These are phyloP conservation scores for Pachypanchax playfairii DNA, from an alignment of 2,113 vertebrate species.

Conservation along the genomic window DNA sequence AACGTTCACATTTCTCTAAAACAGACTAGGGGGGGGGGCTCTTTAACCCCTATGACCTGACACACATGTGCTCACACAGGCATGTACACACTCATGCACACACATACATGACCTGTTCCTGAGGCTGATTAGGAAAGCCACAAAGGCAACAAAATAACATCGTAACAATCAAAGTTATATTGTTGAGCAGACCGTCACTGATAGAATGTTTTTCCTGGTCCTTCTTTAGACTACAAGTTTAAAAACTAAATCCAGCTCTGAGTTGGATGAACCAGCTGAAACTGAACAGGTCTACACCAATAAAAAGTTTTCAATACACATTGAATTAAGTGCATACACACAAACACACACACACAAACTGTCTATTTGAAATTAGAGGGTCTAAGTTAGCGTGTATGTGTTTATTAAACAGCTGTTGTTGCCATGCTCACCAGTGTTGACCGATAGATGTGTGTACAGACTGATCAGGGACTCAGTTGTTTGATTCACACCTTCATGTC, in stretches of 20 bases:
- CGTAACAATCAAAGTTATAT: no score
- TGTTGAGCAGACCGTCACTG: no score
- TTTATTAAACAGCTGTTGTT: background rate
- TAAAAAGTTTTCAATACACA: background rate
- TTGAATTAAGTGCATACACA: slow-evolving; percentile 1
- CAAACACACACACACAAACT: slow-evolving; percentile 10
- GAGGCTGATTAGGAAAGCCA: no score
- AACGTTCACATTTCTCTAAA: no score
- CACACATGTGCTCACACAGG: background rate
- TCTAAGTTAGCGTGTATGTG: slow-evolving; percentile 26
- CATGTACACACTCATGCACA: slow-evolving; percentile 4
- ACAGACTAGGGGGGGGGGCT: slow-evolving; percentile 16
- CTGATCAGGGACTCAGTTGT: slow-evolving; percentile 28
- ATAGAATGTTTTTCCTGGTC: no score
- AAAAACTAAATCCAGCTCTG: no score
- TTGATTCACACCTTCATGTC: slow-evolving; percentile 3
- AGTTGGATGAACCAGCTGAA: no score
- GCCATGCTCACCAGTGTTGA: slow-evolving; percentile 8
- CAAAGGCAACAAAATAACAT: no score
- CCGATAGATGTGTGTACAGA: slow-evolving; percentile 19
- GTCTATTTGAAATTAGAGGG: slow-evolving; percentile 25
- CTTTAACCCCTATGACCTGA: background rate
- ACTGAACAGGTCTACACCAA: no score
- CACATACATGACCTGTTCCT: background rate
- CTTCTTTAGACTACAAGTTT: no score